Evolutionary conservation across 2,888 invertebrate species (phyloP).

Genomic region (Apeira syringaria): DNA sequence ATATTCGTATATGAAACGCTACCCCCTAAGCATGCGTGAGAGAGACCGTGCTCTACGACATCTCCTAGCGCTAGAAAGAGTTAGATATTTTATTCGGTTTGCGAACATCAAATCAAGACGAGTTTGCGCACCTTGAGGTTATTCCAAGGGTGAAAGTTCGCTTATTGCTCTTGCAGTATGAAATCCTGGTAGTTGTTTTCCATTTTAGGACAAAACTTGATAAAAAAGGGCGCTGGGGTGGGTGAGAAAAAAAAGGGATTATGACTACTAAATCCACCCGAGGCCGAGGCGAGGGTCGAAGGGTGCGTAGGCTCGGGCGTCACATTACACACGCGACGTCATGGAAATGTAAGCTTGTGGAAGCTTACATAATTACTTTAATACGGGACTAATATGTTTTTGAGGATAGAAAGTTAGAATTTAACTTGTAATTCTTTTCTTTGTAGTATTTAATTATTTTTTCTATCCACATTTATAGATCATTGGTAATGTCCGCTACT

Average conservation of each 20-base stretch:
- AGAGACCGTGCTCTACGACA: conserved; percentile 43
- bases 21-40: conserved; percentile 63
- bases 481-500: no score
- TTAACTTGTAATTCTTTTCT: no score
- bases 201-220: conserved; percentile 83
- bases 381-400: no score
- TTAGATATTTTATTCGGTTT: conserved; percentile 53
- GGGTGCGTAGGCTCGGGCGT: conserved; percentile 55
- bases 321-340: no score
- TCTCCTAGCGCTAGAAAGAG: conserved; percentile 63
- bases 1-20: conserved; percentile 41
- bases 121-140: conserved; percentile 75
- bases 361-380: no score
- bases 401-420: no score
- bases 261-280: conserved; percentile 47
- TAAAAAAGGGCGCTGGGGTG: conserved; percentile 74
- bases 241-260: conserved; percentile 44
- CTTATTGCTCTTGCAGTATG: conserved; percentile 56
- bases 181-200: conserved; percentile 79
- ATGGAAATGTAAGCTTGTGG: conserved; percentile 25
- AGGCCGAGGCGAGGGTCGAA: conserved; percentile 55
- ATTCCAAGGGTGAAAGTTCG: conserved; percentile 68
- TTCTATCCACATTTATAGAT: no score
- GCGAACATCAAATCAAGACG: conserved; percentile 57
- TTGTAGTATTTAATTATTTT: no score